Evolutionary conservation across 2,797 vertebrate species (phyloP), one percentile per base, ranked within the genome.

Genomic region (Sebastes cheni): DNA sequence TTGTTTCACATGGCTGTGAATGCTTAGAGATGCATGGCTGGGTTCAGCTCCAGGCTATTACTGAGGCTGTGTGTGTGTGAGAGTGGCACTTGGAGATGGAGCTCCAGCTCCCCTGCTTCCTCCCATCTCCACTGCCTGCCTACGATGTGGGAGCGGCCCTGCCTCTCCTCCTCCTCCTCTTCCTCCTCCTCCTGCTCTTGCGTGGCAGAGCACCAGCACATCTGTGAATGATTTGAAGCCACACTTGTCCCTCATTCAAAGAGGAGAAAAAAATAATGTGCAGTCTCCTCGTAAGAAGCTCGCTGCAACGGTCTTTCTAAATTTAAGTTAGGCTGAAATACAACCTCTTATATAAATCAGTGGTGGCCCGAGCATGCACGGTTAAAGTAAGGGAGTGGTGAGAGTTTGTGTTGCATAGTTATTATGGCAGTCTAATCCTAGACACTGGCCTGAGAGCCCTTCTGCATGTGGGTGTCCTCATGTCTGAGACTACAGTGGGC

Each of bases 161-260:
- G 80, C 75, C 73, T 76, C 27, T 6, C 5, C 27, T 29, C 5
- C 27, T 29, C 27, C 27, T 29, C 27, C 27, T 30, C 82, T 89
- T 89, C 71, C 77, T 88, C 71, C 77, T 89, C 69, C 81, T 88
- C 71, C 42, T 46, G 7, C 71, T 88, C 81, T 77, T 80, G 75
- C 72, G 46, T 90, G 90, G 86, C 90, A 89, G 79, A 81, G 71
- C 83, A 84, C 82, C 86, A 88, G 80, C 86, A 93, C 91, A 93
- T 94, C 91, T 94, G 95, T 84, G 87, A 92, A 86, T 88, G 82
- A 92, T 94, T 91, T 89, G 75, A 90, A 85, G 80, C 81, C 85
- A 62, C 87, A 86, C 86, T 90, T 86, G 78, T 82, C 80, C 67
- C 77, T 86, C 79, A 62, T 84, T 87, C 78, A 79, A 34, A 87